Conservation (phyloP, 2,888 invertebrate species). For the Eristalis intricaria region DNA sequence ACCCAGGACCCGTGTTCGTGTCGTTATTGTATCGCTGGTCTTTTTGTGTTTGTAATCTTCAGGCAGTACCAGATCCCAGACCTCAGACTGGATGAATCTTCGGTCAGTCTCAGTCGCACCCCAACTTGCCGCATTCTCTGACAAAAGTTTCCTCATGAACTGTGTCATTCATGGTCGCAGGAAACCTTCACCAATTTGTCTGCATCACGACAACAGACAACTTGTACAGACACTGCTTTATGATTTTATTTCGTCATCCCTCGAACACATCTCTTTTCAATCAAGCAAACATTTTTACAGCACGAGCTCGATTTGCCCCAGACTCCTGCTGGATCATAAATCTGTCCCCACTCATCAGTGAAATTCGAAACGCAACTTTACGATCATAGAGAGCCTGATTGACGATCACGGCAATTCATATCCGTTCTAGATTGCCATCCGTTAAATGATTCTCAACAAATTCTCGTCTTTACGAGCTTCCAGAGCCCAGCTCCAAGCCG, state of each 20-base stretch:
- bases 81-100: too few species aligned
- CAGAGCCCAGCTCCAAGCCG: constrained; percentile 13
- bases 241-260: neutral
- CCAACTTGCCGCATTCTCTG: too few species aligned
- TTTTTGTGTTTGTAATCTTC: too few species aligned
- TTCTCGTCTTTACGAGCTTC: constrained; percentile 3
- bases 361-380: neutral
- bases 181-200: too few species aligned
- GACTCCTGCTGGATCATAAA: neutral
- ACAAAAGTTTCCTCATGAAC: too few species aligned
- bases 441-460: neutral
- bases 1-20: too few species aligned
- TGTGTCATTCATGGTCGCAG: too few species aligned
- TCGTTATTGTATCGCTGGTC: too few species aligned
- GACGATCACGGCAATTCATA: neutral
- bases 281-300: neutral
- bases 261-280: neutral
- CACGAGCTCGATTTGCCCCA: neutral
- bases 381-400: neutral
- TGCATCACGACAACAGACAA: neutral
- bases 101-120: too few species aligned
- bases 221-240: neutral
- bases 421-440: neutral
- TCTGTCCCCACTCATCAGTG: neutral
- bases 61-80: too few species aligned